Conservation (phyloP, 2,888 invertebrate genomes). For the Caenorhabditis zanzibari region DNA sequence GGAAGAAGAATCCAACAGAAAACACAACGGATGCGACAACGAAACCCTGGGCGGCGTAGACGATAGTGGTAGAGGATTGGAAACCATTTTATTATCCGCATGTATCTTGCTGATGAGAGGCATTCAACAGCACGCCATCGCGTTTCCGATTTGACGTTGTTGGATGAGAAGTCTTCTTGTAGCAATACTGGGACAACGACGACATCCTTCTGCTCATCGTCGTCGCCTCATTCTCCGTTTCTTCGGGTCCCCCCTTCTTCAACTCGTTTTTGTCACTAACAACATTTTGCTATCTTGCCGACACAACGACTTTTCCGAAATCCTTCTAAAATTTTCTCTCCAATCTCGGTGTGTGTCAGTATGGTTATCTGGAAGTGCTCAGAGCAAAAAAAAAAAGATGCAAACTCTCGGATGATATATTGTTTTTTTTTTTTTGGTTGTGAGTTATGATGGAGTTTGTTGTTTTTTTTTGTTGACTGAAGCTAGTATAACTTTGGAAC, state of each 20-base stretch:
- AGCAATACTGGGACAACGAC: conserved; percentile 46
- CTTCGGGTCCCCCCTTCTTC: conserved; percentile 35
- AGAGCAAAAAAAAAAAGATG: conserved; percentile 28
- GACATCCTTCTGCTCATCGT: conserved; percentile 52
- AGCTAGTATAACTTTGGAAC: background rate
- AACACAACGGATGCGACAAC: conserved; percentile 51
- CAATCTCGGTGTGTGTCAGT: background rate
- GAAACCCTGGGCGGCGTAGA: conserved; percentile 11
- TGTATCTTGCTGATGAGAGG: conserved; percentile 68
- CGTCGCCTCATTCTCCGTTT: conserved; percentile 31
- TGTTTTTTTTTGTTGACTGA: conserved; percentile 8
- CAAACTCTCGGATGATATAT: conserved; percentile 43
- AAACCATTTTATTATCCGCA: conserved; percentile 69
- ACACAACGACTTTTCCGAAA: conserved; percentile 45
- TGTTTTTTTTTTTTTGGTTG: conserved; percentile 9
- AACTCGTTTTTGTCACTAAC: conserved; percentile 66
- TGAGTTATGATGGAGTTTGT: conserved; percentile 51
- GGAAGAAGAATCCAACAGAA: conserved; percentile 17
- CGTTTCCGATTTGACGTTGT: conserved; percentile 65
- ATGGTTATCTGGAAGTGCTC: conserved; percentile 9
- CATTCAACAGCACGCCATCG: conserved; percentile 70
- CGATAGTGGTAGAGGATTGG: conserved; percentile 36
- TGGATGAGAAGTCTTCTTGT: conserved; percentile 49
- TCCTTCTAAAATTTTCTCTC: conserved; percentile 2
- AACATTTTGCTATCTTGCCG: conserved; percentile 58